Conservation (phyloP, 2,888 invertebrate species). For the Seira ritae region DNA sequence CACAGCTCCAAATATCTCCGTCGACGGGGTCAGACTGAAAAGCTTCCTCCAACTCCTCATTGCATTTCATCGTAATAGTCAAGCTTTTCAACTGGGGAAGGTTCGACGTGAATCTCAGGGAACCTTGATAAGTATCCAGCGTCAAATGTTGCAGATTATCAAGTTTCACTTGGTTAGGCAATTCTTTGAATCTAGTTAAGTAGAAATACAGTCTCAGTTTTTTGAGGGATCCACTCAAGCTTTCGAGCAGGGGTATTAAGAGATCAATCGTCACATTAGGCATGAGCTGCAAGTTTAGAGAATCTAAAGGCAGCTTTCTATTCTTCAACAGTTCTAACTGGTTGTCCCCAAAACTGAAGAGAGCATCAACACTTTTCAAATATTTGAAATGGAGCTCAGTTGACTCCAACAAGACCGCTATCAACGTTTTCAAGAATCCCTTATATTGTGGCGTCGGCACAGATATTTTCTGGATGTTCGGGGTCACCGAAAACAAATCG, state of each 20-base stretch:
- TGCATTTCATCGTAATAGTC: constrained; percentile 61
- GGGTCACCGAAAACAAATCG: constrained; percentile 60
- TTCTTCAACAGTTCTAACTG: constrained; percentile 59
- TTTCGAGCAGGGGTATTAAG: constrained; percentile 62
- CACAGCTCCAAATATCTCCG: constrained; percentile 59
- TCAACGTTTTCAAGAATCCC: constrained; percentile 58
- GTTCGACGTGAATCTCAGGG: constrained; percentile 59
- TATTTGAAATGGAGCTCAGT: constrained; percentile 62
- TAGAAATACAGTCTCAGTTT: constrained; percentile 68
- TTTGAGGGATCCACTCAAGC: constrained; percentile 61
- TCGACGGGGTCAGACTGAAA: constrained; percentile 57
- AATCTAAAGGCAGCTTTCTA: constrained; percentile 54
- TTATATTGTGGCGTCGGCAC: constrained; percentile 63
- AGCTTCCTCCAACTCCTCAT: constrained; percentile 64
- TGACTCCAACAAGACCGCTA: constrained; percentile 61
- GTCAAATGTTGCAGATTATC: constrained; percentile 62
- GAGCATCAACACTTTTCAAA: constrained; percentile 59
- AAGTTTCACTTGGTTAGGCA: constrained; percentile 58
- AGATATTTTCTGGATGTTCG: constrained; percentile 60
- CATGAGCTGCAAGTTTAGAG: constrained; percentile 65
- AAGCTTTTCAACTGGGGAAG: constrained; percentile 58
- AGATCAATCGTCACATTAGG: constrained; percentile 67
- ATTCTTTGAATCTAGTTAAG: constrained; percentile 64
- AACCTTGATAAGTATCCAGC: constrained; percentile 67
- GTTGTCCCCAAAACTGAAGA: constrained; percentile 63